These are phyloP conservation scores for Rotaria socialis DNA, from an alignment of 2,888 invertebrate genomes.

Conservation along the genomic window DNA sequence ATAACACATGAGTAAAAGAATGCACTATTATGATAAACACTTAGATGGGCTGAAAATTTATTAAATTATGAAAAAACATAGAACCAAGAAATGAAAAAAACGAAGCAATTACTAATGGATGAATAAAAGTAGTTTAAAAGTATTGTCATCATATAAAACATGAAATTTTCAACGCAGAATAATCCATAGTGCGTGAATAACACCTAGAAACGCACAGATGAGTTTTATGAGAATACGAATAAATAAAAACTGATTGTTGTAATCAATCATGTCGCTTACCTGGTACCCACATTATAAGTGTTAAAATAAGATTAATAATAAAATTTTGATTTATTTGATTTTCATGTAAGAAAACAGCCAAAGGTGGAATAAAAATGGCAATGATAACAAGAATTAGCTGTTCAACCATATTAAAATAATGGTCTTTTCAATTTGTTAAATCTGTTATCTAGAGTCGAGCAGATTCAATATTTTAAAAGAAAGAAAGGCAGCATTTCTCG, in stretches of 20 bases:
- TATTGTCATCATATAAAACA: no score
- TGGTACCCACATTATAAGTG: neutral
- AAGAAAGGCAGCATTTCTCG: no score
- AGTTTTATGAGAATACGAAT: no score
- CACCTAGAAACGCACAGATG: neutral
- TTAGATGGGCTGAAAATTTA: no score
- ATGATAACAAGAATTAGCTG: neutral
- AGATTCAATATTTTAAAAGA: neutral
- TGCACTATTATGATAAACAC: no score
- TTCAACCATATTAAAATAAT: neutral
- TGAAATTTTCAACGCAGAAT: neutral
- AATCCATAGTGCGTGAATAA: neutral
- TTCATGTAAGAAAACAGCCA: neutral
- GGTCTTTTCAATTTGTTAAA: neutral
- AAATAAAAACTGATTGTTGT: neutral
- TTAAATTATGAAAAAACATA: no score
- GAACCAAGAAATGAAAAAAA: no score
- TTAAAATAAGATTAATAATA: neutral
- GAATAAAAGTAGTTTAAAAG: no score
- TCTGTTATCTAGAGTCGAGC: neutral
- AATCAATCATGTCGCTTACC: neutral
- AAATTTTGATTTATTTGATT: neutral
- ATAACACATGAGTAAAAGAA: no score
- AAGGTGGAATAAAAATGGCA: neutral
- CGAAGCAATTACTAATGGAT: no score